Evolutionary conservation across 2,888 invertebrate genomes (phyloP), one percentile per base, ranked within the genome.

Genomic region (Clepsis dumicolana): DNA sequence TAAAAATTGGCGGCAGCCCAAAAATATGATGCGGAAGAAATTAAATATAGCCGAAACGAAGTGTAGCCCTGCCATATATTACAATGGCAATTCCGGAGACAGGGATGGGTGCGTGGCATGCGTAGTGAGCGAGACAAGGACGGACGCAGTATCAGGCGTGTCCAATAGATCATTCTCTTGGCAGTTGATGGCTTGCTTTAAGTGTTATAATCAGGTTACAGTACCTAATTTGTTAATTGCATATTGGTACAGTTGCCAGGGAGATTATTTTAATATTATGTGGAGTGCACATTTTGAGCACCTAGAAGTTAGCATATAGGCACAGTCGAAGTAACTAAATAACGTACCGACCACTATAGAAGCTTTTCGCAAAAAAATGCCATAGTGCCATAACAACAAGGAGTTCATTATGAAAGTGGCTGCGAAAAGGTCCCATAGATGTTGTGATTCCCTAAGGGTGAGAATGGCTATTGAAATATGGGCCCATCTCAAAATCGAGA

Each of bases 1-100:
- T 75, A 78, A 83, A 81, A 81, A 79, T 85, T 87, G 87, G 87
- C 86, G 21, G 29, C 52, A 52, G 21, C 72, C 75, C 76, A 77
- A 74, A 52, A 72, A 70, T 70, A 72, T 70, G 61, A 64, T 72
- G 67, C 65, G 63, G 70, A 68, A 72, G 70, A 69, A 67, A 70
- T 69, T 71, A 74, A 70, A 72, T 62, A 67, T 67, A 67, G 67
- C 67, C n/a, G 54, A 29, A 35, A 61, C 41, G 38, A 62, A 57
- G 10, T 50, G 27, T 24, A 59, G 38, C 65, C 50, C 27, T 65
- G 12, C 32, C 25, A 27, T 38, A 57, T 21, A 2, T 38, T 29
- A 27, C 41, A 25, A 24, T 14, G 41, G 14, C 21, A 24, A 62
- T 38, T 25, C 27, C 25, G 21, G 29, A 12, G 29, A 16, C 12